Evolutionary conservation across 2,797 vertebrate genomes (phyloP).

Genomic region (Takifugu rubripes): DNA sequence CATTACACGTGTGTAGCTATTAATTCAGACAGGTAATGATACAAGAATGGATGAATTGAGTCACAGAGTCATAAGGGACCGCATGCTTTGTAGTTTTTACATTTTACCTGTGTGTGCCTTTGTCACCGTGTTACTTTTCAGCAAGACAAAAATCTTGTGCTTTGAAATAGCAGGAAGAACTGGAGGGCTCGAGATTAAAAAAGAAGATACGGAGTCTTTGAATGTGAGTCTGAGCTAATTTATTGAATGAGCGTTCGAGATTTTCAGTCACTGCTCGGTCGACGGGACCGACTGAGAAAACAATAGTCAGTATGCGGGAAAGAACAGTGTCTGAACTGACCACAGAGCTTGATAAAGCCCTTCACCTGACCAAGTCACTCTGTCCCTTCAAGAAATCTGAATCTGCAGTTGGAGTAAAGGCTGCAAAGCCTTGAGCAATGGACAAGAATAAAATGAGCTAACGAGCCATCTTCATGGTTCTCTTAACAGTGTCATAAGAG

Average conservation of each 20-base stretch:
- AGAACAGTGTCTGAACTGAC: conserved; percentile 27
- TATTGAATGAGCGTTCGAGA: conserved; percentile 37
- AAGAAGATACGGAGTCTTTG: no score
- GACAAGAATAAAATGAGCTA: conserved; percentile 41
- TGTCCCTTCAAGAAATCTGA: conserved; percentile 16
- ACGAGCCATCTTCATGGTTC: conserved; percentile 40
- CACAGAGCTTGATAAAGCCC: conserved; percentile 48
- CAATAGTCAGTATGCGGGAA: conserved; percentile 24
- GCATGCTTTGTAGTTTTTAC: no score
- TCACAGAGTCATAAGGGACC: no score
- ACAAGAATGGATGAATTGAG: no score
- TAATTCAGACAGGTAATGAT: conserved; percentile 8
- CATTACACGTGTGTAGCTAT: not conserved
- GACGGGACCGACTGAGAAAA: conserved; percentile 15
- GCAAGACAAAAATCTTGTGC: no score
- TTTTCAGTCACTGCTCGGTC: conserved; percentile 35
- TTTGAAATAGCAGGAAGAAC: no score
- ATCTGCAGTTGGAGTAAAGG: conserved; percentile 24
- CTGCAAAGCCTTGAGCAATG: conserved; percentile 25
- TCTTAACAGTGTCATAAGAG: conserved; percentile 35
- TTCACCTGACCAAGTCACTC: conserved; percentile 25
- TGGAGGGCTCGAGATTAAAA: no score
- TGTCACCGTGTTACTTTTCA: no score
- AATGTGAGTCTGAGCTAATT: not conserved
- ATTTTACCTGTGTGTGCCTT: no score